phyloP scores from a whole-genome alignment of 2,797 vertebrate species.

The Hoplostethus atlanticus region DNA sequence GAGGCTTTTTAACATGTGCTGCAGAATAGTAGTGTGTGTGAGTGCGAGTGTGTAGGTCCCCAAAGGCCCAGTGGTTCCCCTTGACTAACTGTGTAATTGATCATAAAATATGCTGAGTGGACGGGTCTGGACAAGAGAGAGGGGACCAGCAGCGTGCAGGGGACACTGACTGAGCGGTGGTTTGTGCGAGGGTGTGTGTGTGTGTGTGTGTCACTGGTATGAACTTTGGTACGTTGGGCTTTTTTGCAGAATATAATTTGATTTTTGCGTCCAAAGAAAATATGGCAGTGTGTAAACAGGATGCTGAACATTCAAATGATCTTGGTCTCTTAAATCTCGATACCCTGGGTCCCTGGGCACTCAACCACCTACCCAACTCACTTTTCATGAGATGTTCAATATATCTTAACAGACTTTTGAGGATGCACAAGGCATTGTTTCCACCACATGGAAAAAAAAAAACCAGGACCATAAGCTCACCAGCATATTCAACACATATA shows the following conservation, averaged over 20 bases:
- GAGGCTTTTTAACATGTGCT: slow-evolving; percentile 71
- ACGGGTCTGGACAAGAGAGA: slow-evolving; percentile 68
- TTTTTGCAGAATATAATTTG: slow-evolving; percentile 32
- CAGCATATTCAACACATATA: background rate
- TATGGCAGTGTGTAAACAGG: background rate
- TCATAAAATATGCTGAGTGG: slow-evolving; percentile 83
- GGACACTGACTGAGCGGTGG: slow-evolving; percentile 77
- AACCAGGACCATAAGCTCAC: no score
- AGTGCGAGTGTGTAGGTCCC: slow-evolving; percentile 52
- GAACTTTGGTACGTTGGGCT: slow-evolving; percentile 39
- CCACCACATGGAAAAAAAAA: no score
- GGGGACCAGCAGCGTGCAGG: slow-evolving; percentile 60
- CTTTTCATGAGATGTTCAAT: background rate
- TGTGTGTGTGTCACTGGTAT: slow-evolving; percentile 57
- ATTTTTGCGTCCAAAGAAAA: slow-evolving; percentile 14
- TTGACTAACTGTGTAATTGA: slow-evolving; percentile 80
- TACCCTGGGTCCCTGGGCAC: no score
- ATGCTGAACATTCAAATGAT: background rate
- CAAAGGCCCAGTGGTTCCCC: slow-evolving; percentile 70
- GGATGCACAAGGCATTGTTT: slow-evolving; percentile 6
- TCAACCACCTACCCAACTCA: no score
- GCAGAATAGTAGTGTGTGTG: slow-evolving; percentile 46
- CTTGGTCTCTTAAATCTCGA: no score
- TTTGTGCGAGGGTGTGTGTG: slow-evolving; percentile 54
- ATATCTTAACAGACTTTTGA: background rate